Base-by-base conservation (phyloP, 2,113 vertebrate genomes). In the Bombycilla garrulus region DNA sequence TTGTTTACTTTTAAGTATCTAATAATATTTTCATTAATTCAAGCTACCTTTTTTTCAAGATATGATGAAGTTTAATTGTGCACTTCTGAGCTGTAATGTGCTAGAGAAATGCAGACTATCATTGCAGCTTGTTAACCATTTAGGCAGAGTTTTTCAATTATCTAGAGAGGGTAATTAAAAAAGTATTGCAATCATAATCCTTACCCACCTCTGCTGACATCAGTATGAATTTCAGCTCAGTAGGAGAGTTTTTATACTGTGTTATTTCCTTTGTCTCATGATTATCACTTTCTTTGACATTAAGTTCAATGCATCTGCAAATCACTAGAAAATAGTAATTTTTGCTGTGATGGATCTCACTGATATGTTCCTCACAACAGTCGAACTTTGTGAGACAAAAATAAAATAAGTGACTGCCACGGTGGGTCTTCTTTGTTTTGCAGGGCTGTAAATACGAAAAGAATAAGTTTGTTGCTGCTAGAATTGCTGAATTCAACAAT, bases 371-470 rank as follows among this genome's bases (percentile, higher is more conserved):
- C 35, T 71, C 35, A 35, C 9, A 81, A 42, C 5, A n/a, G 25
- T 7, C 0, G 0, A 82, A 65, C 6, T 72, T 22, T 11, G 1
- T 9, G 13, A 64, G 26, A 71, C 7, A 51, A 82, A 85, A 76
- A 48, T 28, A 80, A 71, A 82, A 40, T 60, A 26, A 45, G 12
- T 7, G 31, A 10, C 50, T 76, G 7, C 6, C 23, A 40, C 3
- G 2, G 6, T 81, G 9, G 1, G 14, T 92, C 36, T 33, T 5
- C 2, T 77, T 80, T 69, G 22, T 92, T 93, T 77, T 81, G 18
- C 12, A 88, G 22, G 16, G 7, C 6, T 69, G 11, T 42, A 82
- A 60, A 86, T 64, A 71, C 2, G 6, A 67, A 71, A 78, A 45
- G 14, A 53, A 72, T 19, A 10, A 24, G 4, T 42, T 92, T 81